A percentile compares a stretch with the other conserved stretches of the same genome.
Conservation (phyloP, 2,888 invertebrate species). For the Lysandra bellargus region DNA sequence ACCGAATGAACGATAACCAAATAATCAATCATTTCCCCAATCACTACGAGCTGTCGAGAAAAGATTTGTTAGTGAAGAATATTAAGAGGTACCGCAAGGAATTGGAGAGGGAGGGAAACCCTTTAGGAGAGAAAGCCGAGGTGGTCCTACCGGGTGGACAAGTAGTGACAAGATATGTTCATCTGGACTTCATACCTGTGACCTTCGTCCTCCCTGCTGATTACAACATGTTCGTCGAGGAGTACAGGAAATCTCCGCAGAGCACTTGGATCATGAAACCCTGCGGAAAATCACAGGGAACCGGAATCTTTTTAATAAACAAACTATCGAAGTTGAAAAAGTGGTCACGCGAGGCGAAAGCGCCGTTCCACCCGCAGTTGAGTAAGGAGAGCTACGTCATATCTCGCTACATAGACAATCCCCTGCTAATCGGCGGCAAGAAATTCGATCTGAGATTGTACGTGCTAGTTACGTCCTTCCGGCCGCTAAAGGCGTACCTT, state of each 20-base stretch:
- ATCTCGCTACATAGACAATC: constrained; percentile 97
- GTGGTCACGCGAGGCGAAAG: constrained; percentile 87
- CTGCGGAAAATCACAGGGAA: constrained; percentile 95
- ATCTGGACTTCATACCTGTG: constrained; percentile 95
- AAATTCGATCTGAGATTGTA: constrained; percentile 97
- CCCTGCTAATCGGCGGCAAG: constrained; percentile 96
- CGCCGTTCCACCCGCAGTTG: constrained; percentile 88
- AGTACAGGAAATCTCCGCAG: constrained; percentile 95
- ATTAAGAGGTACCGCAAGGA: constrained; percentile 97
- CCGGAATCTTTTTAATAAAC: constrained; percentile 97
- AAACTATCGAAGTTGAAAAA: constrained; percentile 95
- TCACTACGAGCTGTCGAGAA: constrained; percentile 97
- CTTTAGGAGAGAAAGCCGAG: constrained; percentile 87
- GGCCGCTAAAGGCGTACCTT: constrained; percentile 95
- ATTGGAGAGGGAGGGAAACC: constrained; percentile 93
- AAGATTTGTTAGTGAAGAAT: constrained; percentile 97
- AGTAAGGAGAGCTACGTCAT: constrained; percentile 96
- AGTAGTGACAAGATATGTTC: constrained; percentile 84
- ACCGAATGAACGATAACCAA: constrained; percentile 95
- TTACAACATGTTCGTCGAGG: constrained; percentile 98
- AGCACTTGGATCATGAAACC: constrained; percentile 99
- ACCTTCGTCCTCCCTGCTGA: constrained; percentile 97
- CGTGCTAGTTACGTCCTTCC: constrained; percentile 95
- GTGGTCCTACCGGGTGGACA: constrained; percentile 81
- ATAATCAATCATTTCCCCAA: constrained; percentile 98